Evolutionary conservation across 92 coral and sea anemone genomes (phyloP), one percentile per base, ranked within the genome.

Genomic region (Palythoa caribaeorum): DNA sequence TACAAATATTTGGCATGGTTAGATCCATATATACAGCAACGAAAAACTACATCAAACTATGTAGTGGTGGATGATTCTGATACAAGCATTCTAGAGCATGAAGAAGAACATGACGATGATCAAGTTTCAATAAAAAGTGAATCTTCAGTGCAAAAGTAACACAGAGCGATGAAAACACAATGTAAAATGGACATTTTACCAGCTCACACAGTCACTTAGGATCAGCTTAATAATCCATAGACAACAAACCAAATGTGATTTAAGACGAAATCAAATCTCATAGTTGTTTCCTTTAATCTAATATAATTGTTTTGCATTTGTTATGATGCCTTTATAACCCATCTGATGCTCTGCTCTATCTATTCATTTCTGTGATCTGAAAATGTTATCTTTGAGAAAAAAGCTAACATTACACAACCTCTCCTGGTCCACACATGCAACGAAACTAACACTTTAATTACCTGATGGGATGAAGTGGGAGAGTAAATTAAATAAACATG

Each of bases 41-140:
- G 85, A 79, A 79, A 79, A 79, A 79, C 85, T 17, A 21, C 85
- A 60, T 28, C 86, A 70, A 62, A 81, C 86, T 81, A 62, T 62
- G 86, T 81, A 73, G 71, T 81, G 71, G 71, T 60, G 68, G 86
- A 60, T 81, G 86, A 81, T 81, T 60, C 75, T 81, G 86, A 57
- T 73, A 81, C 68, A 70, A 62, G 70, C 28, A 62, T 62, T 62
- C 70, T 62, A 62, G 74, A 81, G 71, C 68, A 81, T 73, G 73
- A 81, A 73, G 85, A 81, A 63, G 86, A 81, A 60, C 73, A 73
- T 54, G 75, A 81, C 20, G 76, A 81, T 81, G 86, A 28, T 7
- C 70, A 62, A 62, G 28, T 62, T 62, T 62, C 70, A 62, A 62
- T 62, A 62, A 62, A 62, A 62, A 62, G 70, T 6, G 70, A 62